Base-by-base conservation (phyloP, 2,888 invertebrate species). In the Thalpophila matura region DNA sequence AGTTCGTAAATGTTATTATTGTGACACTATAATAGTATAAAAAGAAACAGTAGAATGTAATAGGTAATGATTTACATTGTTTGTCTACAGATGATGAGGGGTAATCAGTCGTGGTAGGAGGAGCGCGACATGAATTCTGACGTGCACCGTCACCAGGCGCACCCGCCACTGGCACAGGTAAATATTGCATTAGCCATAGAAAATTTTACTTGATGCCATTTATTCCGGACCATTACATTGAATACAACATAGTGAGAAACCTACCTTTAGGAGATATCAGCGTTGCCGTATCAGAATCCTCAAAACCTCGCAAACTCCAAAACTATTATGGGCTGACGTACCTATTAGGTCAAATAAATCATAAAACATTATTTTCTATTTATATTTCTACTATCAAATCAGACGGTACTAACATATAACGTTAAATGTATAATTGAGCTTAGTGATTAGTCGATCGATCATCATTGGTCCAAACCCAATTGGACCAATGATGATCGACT, bases 131-230 rank as follows among this genome's bases (percentile, higher is more conserved):
- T 95, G 95, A 95, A 95, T 91, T 95, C 95, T 85, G 95, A 95
- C 92, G 91, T 95, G 80, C 95, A 95, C 73, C 94, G 95, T 80
- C 95, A 95, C 81, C 95, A 94, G 90, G 94, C 95, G 85, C 95
- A 95, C 87, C 93, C 94, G 89, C 94, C 95, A 85, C 89, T 95
- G 71, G 91, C 92, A 80, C 95, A 95, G 94, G 95, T 95, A 91
- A 27, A 49, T 57, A 40, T 53, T 33, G 33, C 1, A 14, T 26
- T 12, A 24, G 5, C 7, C 0, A 26, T 26, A 18, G 16, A 47
- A 54, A n/a, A n/a, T n/a, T n/a, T n/a, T n/a, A n/a, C n/a, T n/a
- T n/a, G n/a, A n/a, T n/a, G n/a, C n/a, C n/a, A n/a, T n/a, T n/a
- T n/a, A n/a, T n/a, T n/a, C n/a, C n/a, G n/a, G n/a, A n/a, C n/a